These are phyloP conservation scores for Pachycephus smyrnensis DNA, from an alignment of 2,888 invertebrate species.

Conservation along the genomic window DNA sequence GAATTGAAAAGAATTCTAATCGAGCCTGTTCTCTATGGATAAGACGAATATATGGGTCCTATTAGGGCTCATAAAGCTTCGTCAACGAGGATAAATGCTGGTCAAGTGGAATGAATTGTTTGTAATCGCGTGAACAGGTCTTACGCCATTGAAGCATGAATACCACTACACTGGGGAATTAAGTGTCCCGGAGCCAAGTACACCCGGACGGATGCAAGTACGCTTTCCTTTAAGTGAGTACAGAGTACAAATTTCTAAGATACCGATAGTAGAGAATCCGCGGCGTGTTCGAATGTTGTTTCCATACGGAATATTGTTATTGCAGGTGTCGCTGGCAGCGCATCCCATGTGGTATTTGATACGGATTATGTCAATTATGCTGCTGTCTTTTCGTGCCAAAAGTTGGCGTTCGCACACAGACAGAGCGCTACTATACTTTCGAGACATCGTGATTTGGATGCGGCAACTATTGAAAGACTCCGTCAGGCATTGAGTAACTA, in stretches of 20 bases:
- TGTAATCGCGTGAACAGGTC: slow-evolving; percentile 64
- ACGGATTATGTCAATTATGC: slow-evolving; percentile 83
- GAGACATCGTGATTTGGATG: slow-evolving; percentile 78
- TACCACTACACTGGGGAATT: slow-evolving; percentile 83
- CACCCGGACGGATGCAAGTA: slow-evolving; percentile 80
- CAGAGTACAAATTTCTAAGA: not conserved
- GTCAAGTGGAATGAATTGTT: slow-evolving; percentile 55
- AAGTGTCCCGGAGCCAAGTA: slow-evolving; percentile 73
- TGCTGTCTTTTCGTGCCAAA: slow-evolving; percentile 84
- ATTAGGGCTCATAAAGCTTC: slow-evolving; percentile 7
- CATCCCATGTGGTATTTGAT: slow-evolving; percentile 79
- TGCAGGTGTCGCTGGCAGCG: slow-evolving; percentile 79
- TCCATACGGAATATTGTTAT: not conserved
- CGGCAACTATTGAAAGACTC: slow-evolving; percentile 77
- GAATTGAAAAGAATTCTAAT: not conserved
- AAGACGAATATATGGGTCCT: slow-evolving; percentile 26
- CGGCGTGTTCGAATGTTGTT: not conserved
- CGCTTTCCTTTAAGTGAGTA: slow-evolving; percentile 84
- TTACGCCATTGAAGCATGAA: slow-evolving; percentile 82
- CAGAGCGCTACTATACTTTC: slow-evolving; percentile 86
- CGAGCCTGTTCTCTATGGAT: slow-evolving; percentile 17
- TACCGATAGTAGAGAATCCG: not conserved
- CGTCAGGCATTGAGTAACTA: slow-evolving; percentile 73
- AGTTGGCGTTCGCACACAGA: slow-evolving; percentile 79
- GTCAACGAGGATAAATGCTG: slow-evolving; percentile 46